These are phyloP conservation scores for Antennarius maculatus DNA, from an alignment of 2,797 vertebrate species.

Conservation along the genomic window DNA sequence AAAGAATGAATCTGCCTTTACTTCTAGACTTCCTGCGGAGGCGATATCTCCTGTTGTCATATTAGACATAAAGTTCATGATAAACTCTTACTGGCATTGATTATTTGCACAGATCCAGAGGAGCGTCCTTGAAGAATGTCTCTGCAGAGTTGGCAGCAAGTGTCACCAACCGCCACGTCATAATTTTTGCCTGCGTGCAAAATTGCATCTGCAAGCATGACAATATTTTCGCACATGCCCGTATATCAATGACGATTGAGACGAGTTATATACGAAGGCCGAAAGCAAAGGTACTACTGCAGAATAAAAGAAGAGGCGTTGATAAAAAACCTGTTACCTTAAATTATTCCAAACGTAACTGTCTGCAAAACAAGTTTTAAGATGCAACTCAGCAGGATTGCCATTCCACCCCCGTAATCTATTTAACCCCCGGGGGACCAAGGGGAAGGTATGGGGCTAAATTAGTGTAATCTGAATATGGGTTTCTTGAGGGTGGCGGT, in stretches of 20 bases:
- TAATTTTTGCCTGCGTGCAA: conserved; percentile 68
- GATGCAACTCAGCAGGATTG: conserved; percentile 74
- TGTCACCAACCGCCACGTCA: conserved; percentile 66
- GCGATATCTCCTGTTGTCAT: conserved; percentile 4
- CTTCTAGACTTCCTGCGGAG: conserved; percentile 7
- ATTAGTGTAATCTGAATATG: conserved; percentile 75
- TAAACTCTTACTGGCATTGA: conserved; percentile 68
- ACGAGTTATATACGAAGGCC: conserved; percentile 51
- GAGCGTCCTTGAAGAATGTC: conserved; percentile 73
- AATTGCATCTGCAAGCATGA: conserved; percentile 73
- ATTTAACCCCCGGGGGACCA: conserved; percentile 63
- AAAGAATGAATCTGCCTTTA: conserved; percentile 29
- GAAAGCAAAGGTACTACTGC: conserved; percentile 22
- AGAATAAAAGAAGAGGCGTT: conserved; percentile 27
- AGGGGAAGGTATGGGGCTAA: conserved; percentile 56
- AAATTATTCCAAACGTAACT: conserved; percentile 66
- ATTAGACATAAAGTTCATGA: conserved; percentile 55
- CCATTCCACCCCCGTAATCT: conserved; percentile 67
- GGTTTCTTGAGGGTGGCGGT: conserved; percentile 60
- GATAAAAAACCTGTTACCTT: conserved; percentile 64
- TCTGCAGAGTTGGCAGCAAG: conserved; percentile 61
- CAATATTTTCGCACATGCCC: conserved; percentile 56
- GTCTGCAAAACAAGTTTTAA: conserved; percentile 65
- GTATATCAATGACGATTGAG: conserved; percentile 69
- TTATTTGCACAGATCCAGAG: conserved; percentile 65